Evolutionary conservation across 2,888 invertebrate genomes (phyloP).

Genomic region (Leptinotarsa juncta): DNA sequence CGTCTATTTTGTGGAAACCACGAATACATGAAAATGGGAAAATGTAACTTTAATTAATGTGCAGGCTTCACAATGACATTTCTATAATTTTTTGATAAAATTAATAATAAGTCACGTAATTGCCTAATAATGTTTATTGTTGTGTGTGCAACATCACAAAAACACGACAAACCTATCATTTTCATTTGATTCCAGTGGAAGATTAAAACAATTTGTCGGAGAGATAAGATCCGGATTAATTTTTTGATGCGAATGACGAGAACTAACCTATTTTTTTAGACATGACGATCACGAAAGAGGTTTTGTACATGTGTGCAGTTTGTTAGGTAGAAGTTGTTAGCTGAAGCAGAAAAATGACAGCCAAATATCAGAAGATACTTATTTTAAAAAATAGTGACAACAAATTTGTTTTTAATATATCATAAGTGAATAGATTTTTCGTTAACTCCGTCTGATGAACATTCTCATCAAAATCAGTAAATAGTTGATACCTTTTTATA

Average conservation of each 20-base stretch:
- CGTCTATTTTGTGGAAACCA: conserved; percentile 30
- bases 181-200: conserved; percentile 35
- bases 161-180: conserved; percentile 36
- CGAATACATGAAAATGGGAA: conserved; percentile 43
- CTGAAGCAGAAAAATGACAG: too few species aligned
- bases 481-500: too few species aligned
- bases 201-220: conserved; percentile 41
- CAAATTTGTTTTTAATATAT: too few species aligned
- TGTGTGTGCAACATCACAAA: conserved; percentile 32
- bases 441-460: too few species aligned
- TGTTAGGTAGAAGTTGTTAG: too few species aligned
- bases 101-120: conserved; percentile 44
- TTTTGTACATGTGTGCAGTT: neutral
- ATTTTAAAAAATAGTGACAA: too few species aligned
- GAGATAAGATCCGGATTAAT: neutral
- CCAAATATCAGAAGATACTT: too few species aligned
- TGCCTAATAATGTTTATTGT: conserved; percentile 43
- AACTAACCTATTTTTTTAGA: neutral
- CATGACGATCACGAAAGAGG: neutral
- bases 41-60: conserved; percentile 54
- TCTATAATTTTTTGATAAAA: conserved; percentile 42
- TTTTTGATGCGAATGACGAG: too few species aligned
- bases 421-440: too few species aligned
- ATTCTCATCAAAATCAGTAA: too few species aligned
- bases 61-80: conserved; percentile 46